Percentiles rank a stretch among this genome's conserved stretches.
Evolutionary conservation across 2,797 vertebrate genomes (phyloP).

Genomic region (Pyrrhura leucotis): DNA sequence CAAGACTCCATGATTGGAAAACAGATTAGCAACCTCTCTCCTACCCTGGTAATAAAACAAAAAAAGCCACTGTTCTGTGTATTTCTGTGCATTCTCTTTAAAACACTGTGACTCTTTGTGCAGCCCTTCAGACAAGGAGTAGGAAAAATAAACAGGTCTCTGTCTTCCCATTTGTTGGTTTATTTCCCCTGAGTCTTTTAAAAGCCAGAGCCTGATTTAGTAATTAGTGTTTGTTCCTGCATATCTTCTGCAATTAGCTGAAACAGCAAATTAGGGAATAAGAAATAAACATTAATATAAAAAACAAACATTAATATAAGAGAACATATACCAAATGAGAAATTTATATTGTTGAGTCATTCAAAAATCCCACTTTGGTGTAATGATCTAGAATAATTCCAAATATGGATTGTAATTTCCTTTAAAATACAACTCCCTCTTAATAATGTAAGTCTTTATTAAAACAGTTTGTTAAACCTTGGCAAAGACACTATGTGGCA

Average conservation of each 20-base stretch:
- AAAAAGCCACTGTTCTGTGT: neutral
- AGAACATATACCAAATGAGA: neutral
- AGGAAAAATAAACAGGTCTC: constrained; percentile 23
- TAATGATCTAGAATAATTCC: neutral
- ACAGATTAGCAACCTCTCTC: neutral
- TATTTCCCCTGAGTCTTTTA: constrained; percentile 53
- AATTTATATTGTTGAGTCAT: constrained; percentile 7
- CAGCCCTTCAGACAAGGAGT: neutral
- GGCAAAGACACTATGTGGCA: neutral
- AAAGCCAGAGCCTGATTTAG: constrained; percentile 25
- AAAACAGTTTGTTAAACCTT: constrained; percentile 53
- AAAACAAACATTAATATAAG: neutral
- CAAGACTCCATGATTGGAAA: neutral
- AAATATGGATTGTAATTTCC: constrained; percentile 3
- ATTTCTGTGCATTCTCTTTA: neutral
- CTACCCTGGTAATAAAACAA: neutral
- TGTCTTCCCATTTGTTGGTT: constrained; percentile 7
- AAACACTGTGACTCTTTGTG: neutral
- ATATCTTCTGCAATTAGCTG: constrained; percentile 49
- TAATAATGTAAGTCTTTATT: constrained; percentile 30
- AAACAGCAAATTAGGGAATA: constrained; percentile 45
- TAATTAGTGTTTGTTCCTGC: constrained; percentile 42
- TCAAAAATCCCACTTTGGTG: neutral
- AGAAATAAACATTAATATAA: constrained; percentile 12
- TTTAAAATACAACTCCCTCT: neutral